Evolutionary conservation across 2,113 vertebrate species (phyloP), one percentile per base, ranked within the genome.

Genomic region (Martes martes): DNA sequence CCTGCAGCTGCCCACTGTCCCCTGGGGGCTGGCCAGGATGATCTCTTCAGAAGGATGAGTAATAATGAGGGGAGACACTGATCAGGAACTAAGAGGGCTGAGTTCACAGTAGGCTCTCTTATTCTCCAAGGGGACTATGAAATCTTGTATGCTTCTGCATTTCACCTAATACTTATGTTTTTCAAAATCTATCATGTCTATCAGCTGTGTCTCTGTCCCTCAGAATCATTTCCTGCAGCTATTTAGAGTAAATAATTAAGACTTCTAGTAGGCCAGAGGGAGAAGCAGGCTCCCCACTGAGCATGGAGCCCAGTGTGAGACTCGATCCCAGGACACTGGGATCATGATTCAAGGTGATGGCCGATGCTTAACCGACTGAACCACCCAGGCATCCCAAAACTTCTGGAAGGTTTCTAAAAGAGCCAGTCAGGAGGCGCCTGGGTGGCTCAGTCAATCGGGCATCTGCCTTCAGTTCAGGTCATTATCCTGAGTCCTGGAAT

Each of bases 221-320:
- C 11, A 31, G 87, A 47, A 21, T 97, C 83, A 89, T 50, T 96
- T 84, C 61, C 67, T 79, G 8, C 18, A 74, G 79, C 55, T 42
- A 78, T 74, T 94, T 57, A 39, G 14, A 95, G 42, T 82, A 92
- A 96, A 92, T 95, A 85, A 94, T 78, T 42, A 73, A 94, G 55
- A 83, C 33, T 83, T 47, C n/a, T 16, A 9, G 79, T 57, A 26
- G n/a, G 18, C 45, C 26, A 65, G 61, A 65, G 28, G 5, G 63
- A 65, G 28, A 65, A 31, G 63, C 63, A 31, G 63, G 23, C 63
- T 15, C 63, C 28, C 63, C 63, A 65, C 63, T 14, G 26, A 65
- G 26, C 63, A 65, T 31, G 63, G 11, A 65, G 63, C 63, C 28
- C 28, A 31, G 28, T 65, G 28, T 65, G 63, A 28, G 63, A 31